phyloP scores from a whole-genome alignment of 2,113 vertebrate genomes.

The Dendropsophus ebraccatus region DNA sequence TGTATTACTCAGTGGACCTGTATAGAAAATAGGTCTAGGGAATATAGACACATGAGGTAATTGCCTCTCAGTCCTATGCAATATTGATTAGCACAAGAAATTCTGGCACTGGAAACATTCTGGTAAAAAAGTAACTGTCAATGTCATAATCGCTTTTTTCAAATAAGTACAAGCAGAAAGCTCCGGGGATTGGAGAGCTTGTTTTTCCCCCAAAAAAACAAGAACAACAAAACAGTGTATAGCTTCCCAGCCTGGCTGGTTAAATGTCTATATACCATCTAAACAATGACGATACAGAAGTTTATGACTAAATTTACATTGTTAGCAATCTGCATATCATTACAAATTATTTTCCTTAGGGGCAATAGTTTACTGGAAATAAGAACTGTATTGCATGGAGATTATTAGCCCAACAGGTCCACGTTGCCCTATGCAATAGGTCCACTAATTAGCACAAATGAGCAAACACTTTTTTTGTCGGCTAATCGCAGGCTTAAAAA shows the following conservation, averaged over 20 bases:
- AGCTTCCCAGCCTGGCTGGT: not conserved
- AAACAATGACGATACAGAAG: not conserved
- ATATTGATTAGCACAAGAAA: slow-evolving; percentile 56
- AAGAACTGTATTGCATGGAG: too few relatives aligned
- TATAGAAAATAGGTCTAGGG: not conserved
- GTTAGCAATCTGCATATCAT: too few relatives aligned
- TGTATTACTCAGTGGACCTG: slow-evolving; percentile 4
- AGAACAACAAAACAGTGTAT: not conserved
- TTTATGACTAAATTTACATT: not conserved
- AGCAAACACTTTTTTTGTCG: too few relatives aligned
- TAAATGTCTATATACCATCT: not conserved
- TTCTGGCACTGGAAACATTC: slow-evolving; percentile 50
- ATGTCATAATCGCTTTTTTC: slow-evolving; percentile 15
- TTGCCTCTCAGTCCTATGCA: slow-evolving; percentile 50
- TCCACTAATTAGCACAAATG: too few relatives aligned
- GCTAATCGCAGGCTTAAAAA: too few relatives aligned
- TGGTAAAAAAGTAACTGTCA: slow-evolving; percentile 51
- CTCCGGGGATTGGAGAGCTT: slow-evolving; percentile 3
- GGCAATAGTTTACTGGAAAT: too few relatives aligned
- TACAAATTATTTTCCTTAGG: too few relatives aligned
- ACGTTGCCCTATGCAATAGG: too few relatives aligned
- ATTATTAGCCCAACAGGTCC: too few relatives aligned
- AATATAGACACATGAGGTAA: slow-evolving; percentile 30
- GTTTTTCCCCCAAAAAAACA: slow-evolving; percentile 8
- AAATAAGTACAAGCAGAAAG: not conserved